A percentile compares a stretch with the other conserved stretches of the same genome.
Evolutionary conservation across 2,797 vertebrate species (phyloP).

Genomic region (Macropodus opercularis): DNA sequence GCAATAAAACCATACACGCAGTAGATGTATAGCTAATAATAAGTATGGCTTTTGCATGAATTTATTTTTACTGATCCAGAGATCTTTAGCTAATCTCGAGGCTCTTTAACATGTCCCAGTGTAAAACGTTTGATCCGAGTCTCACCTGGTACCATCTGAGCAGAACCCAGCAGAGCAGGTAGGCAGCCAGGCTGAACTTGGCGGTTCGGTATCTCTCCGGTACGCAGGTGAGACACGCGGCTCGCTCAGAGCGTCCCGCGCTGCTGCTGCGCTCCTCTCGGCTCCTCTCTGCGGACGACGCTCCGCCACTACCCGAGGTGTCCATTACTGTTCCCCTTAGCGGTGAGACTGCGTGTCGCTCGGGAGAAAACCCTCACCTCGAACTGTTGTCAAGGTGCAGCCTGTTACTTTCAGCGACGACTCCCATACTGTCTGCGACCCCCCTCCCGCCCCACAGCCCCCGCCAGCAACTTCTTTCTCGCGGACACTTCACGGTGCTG

Average conservation of each 20-base stretch:
- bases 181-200: constrained; percentile 72
- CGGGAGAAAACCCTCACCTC: not conserved
- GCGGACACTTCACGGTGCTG: not conserved
- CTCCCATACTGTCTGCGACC: not conserved
- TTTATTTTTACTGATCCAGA: too few species aligned
- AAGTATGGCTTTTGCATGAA: too few species aligned
- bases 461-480: not conserved
- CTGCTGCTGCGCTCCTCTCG: too few species aligned
- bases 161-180: constrained; percentile 79
- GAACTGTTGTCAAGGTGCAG: not conserved
- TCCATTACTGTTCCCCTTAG: constrained; percentile 12
- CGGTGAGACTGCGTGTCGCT: not conserved
- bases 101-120: too few species aligned
- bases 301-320: not conserved
- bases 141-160: constrained; percentile 84
- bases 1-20: too few species aligned
- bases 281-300: not conserved
- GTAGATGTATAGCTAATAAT: too few species aligned
- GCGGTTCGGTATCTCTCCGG: constrained; percentile 71
- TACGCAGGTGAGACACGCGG: constrained; percentile 56
- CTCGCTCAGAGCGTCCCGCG: not conserved
- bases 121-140: not conserved
- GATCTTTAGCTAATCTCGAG: too few species aligned
- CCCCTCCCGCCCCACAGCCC: too few species aligned
- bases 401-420: not conserved